Evolutionary conservation across 1,140 invertebrate genomes (phyloP).

Genomic region (Goniozus legneri): DNA sequence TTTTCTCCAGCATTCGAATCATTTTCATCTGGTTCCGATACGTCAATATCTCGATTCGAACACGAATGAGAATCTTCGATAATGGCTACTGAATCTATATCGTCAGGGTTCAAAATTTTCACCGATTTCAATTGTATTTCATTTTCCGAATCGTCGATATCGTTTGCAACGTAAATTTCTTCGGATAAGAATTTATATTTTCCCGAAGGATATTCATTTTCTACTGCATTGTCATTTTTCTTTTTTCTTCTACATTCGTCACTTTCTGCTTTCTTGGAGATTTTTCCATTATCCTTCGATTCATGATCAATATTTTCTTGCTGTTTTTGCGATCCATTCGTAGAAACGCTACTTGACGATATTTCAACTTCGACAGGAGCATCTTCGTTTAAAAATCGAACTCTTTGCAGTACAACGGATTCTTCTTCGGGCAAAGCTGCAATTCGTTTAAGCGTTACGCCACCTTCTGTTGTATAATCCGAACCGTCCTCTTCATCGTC

Average conservation of each 20-base stretch:
- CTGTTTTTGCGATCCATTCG: background rate
- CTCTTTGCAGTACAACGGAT: conserved; percentile 38
- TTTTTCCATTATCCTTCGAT: background rate
- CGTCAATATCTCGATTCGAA: no score
- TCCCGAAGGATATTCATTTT: conserved; percentile 12
- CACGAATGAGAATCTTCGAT: no score
- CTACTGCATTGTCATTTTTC: conserved; percentile 1
- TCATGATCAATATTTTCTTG: background rate
- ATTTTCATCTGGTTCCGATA: no score
- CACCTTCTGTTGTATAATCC: conserved; percentile 34
- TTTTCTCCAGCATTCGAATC: no score
- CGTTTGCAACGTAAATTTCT: conserved; percentile 43
- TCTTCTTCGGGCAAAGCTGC: conserved; percentile 32
- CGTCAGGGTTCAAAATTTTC: conserved; percentile 41
- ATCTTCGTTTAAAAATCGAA: conserved; percentile 39
- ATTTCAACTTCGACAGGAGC: background rate
- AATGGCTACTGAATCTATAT: conserved; percentile 6
- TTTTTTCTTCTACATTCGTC: background rate
- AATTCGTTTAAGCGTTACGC: conserved; percentile 30
- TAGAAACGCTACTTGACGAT: no score
- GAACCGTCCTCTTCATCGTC: conserved; percentile 43
- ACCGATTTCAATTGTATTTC: conserved; percentile 45
- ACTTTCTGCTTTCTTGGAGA: background rate
- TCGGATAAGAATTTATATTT: conserved; percentile 19
- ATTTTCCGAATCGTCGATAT: conserved; percentile 35